A percentile compares a stretch with the other conserved stretches of the same genome.
Conservation (phyloP, 2,113 vertebrate species). For the Rhinolophus sinicus region DNA sequence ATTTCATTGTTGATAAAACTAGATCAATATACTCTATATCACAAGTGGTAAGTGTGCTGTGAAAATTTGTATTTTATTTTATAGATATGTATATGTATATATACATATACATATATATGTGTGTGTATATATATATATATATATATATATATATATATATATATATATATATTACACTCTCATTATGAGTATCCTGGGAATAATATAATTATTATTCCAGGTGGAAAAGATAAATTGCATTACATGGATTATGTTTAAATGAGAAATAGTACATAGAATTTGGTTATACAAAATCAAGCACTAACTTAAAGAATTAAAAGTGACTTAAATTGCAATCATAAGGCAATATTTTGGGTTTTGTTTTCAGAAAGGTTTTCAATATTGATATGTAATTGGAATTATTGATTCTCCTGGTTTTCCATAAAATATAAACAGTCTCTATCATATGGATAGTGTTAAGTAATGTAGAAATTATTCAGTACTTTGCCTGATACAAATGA, state of each 20-base stretch:
- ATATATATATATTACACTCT: no score
- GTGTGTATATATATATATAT: no score
- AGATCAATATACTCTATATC: neutral
- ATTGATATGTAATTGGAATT: slow-evolving; percentile 19
- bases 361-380: neutral
- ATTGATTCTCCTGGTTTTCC: slow-evolving; percentile 1
- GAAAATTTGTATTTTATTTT: neutral
- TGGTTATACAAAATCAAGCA: slow-evolving; percentile 25
- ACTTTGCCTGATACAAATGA: neutral
- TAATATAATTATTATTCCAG: neutral
- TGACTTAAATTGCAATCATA: neutral
- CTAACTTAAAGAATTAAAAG: neutral
- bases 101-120: no score
- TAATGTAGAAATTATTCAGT: neutral
- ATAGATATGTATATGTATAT: no score
- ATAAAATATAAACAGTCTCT: neutral
- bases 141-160: no score
- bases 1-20: neutral
- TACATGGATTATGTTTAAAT: neutral
- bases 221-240: neutral
- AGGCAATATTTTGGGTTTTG: neutral
- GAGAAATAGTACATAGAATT: neutral
- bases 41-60: neutral
- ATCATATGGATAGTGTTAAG: neutral
- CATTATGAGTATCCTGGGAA: neutral